These are phyloP conservation scores for Pedetes capensis DNA, from an alignment of 2,113 vertebrate species.

Conservation along the genomic window DNA sequence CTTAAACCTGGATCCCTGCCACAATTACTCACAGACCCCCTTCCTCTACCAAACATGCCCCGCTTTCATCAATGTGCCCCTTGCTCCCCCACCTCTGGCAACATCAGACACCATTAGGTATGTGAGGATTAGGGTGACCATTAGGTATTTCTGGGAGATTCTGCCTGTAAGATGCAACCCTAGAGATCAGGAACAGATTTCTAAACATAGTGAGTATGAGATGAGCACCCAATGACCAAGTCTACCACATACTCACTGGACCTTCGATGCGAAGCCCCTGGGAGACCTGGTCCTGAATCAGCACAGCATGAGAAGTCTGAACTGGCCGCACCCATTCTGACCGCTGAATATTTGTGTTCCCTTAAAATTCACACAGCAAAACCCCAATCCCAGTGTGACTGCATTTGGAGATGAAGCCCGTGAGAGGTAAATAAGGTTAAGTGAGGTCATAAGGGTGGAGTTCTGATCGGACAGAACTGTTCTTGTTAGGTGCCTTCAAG, in stretches of 20 bases:
- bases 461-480: neutral
- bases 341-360: no score
- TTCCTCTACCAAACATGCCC: neutral
- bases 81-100: neutral
- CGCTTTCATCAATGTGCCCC: neutral
- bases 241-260: neutral
- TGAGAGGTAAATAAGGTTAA: neutral
- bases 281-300: neutral
- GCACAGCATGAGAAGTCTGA: rapidly evolving
- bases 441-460: no score
- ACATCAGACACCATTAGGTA: neutral
- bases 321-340: no score
- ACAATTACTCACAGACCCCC: neutral
- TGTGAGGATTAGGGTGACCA: neutral
- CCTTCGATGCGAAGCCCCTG: neutral
- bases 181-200: neutral
- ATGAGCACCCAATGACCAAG: neutral
- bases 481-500: no score
- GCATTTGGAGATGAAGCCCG: no score
- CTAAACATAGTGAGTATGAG: neutral
- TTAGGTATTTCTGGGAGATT: neutral
- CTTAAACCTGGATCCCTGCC: neutral
- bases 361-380: neutral
- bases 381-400: no score
- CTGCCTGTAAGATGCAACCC: no score